These are phyloP conservation scores for Fregata magnificens DNA, from an alignment of 2,113 vertebrate species.

Conservation along the genomic window DNA sequence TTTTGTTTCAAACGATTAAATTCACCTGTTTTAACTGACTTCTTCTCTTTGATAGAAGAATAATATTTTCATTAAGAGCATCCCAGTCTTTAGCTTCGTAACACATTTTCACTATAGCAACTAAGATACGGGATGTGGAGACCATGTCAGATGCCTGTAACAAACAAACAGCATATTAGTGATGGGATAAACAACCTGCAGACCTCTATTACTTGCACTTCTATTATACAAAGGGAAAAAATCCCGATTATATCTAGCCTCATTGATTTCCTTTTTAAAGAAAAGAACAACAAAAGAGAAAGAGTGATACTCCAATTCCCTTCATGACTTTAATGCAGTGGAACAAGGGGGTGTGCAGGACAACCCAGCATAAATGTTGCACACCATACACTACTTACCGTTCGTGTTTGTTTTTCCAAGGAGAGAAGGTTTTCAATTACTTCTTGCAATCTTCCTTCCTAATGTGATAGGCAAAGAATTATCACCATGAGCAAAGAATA, in stretches of 20 bases:
- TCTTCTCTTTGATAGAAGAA: slow-evolving; percentile 93
- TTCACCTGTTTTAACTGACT: slow-evolving; percentile 97
- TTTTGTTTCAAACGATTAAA: neutral
- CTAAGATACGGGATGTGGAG: slow-evolving; percentile 95
- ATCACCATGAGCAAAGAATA: neutral
- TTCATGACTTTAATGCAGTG: accelerated
- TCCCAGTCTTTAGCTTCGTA: slow-evolving; percentile 97
- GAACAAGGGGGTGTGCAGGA: accelerated
- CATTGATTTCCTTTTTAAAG: neutral
- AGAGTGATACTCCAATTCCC: neutral
- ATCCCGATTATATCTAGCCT: neutral
- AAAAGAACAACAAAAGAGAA: neutral
- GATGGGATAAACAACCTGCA: neutral
- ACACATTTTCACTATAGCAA: slow-evolving; percentile 96
- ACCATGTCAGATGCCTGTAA: slow-evolving; percentile 96
- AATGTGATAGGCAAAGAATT: slow-evolving; percentile 22
- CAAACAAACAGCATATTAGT: neutral
- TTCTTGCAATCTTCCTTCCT: slow-evolving; percentile 97
- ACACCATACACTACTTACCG: slow-evolving; percentile 76
- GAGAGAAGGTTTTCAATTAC: slow-evolving; percentile 93
- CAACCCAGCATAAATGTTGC: neutral
- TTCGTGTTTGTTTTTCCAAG: slow-evolving; percentile 96
- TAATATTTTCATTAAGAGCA: slow-evolving; percentile 96
- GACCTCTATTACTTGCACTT: neutral
- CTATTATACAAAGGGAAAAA: neutral